Evolutionary conservation across 2,888 invertebrate species (phyloP).

Genomic region (Ophion slaviceki): DNA sequence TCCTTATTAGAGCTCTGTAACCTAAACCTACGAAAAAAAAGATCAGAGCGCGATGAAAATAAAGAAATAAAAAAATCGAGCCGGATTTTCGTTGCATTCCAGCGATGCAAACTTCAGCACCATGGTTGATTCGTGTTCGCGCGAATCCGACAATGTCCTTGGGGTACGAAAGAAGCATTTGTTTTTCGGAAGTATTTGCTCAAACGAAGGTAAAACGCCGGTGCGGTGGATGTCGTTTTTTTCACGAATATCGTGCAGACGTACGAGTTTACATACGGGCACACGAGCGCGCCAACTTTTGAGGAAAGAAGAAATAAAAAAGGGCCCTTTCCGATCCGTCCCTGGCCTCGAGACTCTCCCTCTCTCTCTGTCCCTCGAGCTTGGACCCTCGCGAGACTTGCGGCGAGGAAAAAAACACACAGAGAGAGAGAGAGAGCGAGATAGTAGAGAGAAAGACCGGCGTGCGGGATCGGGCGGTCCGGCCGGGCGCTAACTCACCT

Average conservation of each 20-base stretch:
- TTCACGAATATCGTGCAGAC: slow-evolving; percentile 22
- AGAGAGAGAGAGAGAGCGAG: slow-evolving; percentile 41
- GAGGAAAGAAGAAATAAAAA: slow-evolving; percentile 44
- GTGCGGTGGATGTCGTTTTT: neutral
- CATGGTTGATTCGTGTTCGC: neutral
- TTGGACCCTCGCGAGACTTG: slow-evolving; percentile 41
- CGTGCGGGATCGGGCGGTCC: slow-evolving; percentile 64
- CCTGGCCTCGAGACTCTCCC: slow-evolving; percentile 72
- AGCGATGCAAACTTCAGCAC: too few species aligned
- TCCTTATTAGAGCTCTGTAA: too few species aligned
- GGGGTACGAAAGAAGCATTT: neutral
- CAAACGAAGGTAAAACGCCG: neutral
- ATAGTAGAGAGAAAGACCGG: slow-evolving; percentile 56
- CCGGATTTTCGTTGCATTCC: too few species aligned
- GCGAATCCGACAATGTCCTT: neutral
- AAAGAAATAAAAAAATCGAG: too few species aligned
- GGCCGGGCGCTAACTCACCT: slow-evolving; percentile 79
- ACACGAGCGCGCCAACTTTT: slow-evolving; percentile 32
- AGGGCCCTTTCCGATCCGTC: slow-evolving; percentile 71
- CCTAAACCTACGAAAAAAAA: too few species aligned
- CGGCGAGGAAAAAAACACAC: slow-evolving; percentile 46
- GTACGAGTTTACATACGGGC: neutral
- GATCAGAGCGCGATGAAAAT: too few species aligned
- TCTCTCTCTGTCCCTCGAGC: slow-evolving; percentile 26
- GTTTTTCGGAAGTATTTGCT: too few species aligned